These are phyloP conservation scores for Nettapus auritus DNA, from an alignment of 2,113 vertebrate species.

Conservation along the genomic window DNA sequence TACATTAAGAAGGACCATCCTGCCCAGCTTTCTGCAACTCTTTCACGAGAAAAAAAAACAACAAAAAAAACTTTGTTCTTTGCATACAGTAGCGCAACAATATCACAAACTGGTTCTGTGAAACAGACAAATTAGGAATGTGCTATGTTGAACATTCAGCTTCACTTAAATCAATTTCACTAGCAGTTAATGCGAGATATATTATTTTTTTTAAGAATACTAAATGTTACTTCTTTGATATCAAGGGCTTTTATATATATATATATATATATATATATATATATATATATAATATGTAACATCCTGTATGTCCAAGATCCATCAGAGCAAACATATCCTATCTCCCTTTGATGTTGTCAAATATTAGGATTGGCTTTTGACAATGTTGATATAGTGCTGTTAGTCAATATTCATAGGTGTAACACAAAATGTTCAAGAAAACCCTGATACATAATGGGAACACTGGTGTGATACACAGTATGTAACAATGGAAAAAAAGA, in stretches of 20 bases:
- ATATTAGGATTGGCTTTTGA: conserved; percentile 11
- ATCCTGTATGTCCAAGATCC: background rate
- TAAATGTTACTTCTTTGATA: background rate
- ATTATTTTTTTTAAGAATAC: background rate
- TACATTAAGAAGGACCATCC: conserved; percentile 38
- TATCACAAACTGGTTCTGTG: background rate
- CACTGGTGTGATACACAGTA: background rate
- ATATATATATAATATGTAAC: no score
- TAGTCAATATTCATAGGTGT: conserved; percentile 25
- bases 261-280: no score
- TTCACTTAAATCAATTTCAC: conserved; percentile 18
- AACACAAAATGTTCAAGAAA: conserved; percentile 24
- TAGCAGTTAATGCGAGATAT: background rate
- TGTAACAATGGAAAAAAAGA: background rate
- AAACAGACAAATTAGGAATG: background rate
- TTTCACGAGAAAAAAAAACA: background rate
- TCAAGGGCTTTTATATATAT: no score
- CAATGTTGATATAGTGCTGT: conserved; percentile 9
- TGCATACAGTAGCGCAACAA: background rate
- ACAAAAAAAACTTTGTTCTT: background rate
- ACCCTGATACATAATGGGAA: background rate
- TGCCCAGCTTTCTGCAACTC: conserved; percentile 11
- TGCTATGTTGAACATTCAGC: background rate
- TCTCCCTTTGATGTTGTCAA: conserved; percentile 28
- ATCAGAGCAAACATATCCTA: conserved; percentile 1